Evolutionary conservation across 2,113 vertebrate genomes (phyloP).

Genomic region (Condylura cristata): DNA sequence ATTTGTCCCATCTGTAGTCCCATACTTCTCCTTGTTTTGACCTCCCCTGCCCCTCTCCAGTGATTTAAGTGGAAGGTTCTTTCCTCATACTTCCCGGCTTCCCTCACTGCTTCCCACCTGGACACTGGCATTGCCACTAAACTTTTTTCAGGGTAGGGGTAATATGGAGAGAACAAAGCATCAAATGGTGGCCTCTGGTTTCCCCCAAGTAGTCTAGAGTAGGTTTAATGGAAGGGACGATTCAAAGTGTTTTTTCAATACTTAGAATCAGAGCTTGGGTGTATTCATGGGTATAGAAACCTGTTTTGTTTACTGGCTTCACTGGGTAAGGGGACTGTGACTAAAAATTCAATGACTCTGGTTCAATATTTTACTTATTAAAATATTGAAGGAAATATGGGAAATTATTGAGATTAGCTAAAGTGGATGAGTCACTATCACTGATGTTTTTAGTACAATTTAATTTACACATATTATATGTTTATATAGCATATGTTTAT

Average conservation of each 20-base stretch:
- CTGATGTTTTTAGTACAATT: neutral
- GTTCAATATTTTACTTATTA: neutral
- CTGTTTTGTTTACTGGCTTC: neutral
- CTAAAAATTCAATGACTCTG: neutral
- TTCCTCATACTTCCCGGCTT: neutral
- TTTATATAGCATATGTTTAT: neutral
- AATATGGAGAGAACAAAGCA: neutral
- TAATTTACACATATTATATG: no score
- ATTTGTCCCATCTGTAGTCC: no score
- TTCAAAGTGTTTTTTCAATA: neutral
- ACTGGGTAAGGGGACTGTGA: neutral
- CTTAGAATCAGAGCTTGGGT: neutral
- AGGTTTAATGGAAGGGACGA: neutral
- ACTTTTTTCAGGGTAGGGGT: neutral
- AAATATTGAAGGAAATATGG: neutral
- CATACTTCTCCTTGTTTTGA: no score
- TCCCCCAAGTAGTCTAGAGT: neutral
- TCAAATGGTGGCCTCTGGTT: no score
- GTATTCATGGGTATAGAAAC: neutral
- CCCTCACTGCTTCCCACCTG: no score
- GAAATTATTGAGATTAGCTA: neutral
- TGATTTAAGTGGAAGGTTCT: neutral
- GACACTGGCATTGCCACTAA: neutral
- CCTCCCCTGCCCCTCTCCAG: no score
- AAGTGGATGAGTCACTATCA: neutral